These are phyloP conservation scores for Aradus depressus DNA, from an alignment of 2,888 invertebrate species.

Conservation along the genomic window DNA sequence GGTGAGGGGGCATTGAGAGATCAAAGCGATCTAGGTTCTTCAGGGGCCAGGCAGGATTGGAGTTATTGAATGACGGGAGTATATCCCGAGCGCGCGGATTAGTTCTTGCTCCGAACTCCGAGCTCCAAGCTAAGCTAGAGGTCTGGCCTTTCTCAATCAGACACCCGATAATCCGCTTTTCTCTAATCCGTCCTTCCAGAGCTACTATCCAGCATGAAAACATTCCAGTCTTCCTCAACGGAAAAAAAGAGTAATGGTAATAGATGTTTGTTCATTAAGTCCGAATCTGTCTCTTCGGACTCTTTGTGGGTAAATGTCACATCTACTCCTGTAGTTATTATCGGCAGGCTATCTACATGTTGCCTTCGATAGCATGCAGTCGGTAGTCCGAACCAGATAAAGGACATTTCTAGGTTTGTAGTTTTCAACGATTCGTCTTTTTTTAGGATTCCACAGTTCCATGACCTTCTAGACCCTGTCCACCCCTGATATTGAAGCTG, in stretches of 20 bases:
- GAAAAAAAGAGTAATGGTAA: neutral
- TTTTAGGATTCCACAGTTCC: no score
- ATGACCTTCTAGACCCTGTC: no score
- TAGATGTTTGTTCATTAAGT: neutral
- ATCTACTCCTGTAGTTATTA: no score
- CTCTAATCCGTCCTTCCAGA: conserved; percentile 22
- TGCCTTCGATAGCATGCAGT: no score
- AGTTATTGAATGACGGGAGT: conserved; percentile 10
- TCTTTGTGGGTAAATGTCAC: no score
- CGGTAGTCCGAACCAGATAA: no score
- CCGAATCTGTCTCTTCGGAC: no score
- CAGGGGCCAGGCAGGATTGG: neutral
- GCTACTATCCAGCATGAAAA: conserved; percentile 20
- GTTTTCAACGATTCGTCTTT: no score
- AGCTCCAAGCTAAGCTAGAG: conserved; percentile 11
- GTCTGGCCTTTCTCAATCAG: conserved; percentile 25
- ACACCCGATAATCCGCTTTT: conserved; percentile 26
- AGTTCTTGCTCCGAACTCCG: no score
- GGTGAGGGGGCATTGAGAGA: neutral
- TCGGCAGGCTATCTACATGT: no score
- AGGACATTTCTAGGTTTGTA: no score
- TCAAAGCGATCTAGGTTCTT: conserved; percentile 2
- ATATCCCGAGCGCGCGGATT: neutral
- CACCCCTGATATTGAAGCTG: no score
- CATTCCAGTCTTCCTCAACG: conserved; percentile 1